A percentile compares a stretch with the other conserved stretches of the same genome.
Evolutionary conservation across 2,113 vertebrate genomes (phyloP).

Genomic region (Diglossa brunneiventris): DNA sequence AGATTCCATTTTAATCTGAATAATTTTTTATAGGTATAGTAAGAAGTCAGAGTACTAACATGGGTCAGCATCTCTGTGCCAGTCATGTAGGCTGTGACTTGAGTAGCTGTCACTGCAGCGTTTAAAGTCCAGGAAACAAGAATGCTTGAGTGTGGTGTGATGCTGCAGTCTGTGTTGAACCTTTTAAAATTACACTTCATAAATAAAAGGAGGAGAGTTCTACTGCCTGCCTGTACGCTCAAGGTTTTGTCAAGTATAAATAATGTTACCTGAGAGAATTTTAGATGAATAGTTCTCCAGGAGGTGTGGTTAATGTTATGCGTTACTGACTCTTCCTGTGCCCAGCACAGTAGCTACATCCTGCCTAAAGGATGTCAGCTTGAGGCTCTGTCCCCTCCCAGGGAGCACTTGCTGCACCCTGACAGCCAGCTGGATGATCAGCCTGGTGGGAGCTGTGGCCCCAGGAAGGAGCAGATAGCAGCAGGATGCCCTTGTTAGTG

Average conservation of each 20-base stretch:
- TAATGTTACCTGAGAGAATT: not conserved
- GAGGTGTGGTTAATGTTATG: not conserved
- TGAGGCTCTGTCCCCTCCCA: not conserved
- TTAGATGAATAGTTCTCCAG: not conserved
- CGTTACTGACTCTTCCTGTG: not conserved
- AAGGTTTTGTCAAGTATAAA: not conserved
- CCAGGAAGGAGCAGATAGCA: not conserved
- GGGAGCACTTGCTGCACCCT: not conserved
- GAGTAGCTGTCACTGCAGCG: not conserved
- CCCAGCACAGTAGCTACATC: fast-evolving
- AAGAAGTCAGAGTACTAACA: not conserved
- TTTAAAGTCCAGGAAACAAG: not conserved
- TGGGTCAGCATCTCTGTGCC: not conserved
- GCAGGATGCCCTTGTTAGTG: not conserved
- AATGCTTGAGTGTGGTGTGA: not conserved
- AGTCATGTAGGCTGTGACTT: fast-evolving
- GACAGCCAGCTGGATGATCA: not conserved
- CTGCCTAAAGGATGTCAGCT: not conserved
- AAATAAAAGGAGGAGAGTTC: not conserved
- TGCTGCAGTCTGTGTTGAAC: not conserved
- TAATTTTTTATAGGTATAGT: not conserved
- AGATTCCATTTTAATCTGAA: not conserved
- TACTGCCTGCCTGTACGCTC: not conserved
- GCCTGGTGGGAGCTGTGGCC: not conserved
- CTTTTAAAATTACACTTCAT: not conserved